phyloP scores from a whole-genome alignment of 2,797 vertebrate species.

The Gephyroberyx darwinii region DNA sequence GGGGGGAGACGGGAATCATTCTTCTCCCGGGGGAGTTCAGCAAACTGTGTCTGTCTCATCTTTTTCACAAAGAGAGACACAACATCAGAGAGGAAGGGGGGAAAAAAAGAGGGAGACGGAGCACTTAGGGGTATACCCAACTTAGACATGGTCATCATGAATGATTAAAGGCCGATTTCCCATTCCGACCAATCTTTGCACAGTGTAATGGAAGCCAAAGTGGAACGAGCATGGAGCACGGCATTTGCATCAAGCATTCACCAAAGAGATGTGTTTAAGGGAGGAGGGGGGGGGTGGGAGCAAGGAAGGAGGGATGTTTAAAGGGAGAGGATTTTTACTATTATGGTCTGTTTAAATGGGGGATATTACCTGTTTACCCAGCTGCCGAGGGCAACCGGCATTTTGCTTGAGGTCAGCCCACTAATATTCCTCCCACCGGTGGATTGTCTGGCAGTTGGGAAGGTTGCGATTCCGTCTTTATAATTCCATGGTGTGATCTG shows the following conservation, averaged over 20 bases:
- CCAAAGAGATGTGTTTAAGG: conserved; percentile 70
- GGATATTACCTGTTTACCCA: conserved; percentile 80
- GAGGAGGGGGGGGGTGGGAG: conserved; percentile 1
- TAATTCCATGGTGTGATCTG: conserved; percentile 62
- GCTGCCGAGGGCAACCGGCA: conserved; percentile 59
- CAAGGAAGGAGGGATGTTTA: not conserved
- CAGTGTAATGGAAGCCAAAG: conserved; percentile 78
- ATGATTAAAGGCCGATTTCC: conserved; percentile 81
- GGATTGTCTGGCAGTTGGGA: conserved; percentile 7
- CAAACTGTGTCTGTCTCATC: conserved; percentile 29
- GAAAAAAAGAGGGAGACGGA: conserved; percentile 45
- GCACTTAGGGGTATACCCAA: conserved; percentile 76
- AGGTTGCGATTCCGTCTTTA: conserved; percentile 61
- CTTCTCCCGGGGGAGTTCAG: conserved; percentile 32
- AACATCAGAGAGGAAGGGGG: conserved; percentile 43
- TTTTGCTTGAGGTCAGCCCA: conserved; percentile 80
- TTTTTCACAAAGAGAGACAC: conserved; percentile 32
- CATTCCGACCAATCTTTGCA: conserved; percentile 78
- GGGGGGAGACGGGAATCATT: conserved; percentile 37
- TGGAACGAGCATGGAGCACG: conserved; percentile 52
- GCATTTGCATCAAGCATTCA: conserved; percentile 79
- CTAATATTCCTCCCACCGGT: conserved; percentile 65
- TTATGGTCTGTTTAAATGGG: conserved; percentile 70
- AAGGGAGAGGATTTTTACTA: conserved; percentile 27
- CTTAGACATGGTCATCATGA: conserved; percentile 77